Evolutionary conservation across 1,140 invertebrate genomes (phyloP).

Genomic region (Yoshiicerus persimilis): DNA sequence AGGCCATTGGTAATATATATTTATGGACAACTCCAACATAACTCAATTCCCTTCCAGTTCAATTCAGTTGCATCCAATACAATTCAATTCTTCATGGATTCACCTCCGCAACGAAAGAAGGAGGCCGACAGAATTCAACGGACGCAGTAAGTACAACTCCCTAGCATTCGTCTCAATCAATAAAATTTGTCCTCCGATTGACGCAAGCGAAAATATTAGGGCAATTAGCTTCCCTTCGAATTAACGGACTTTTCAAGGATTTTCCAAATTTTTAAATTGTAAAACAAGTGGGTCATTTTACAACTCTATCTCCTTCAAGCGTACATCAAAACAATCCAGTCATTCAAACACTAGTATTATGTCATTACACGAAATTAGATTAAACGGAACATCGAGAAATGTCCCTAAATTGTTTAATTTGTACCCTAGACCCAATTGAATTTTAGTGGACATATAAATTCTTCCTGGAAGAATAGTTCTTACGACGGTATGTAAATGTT

Average conservation of each 20-base stretch:
- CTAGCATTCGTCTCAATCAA: slow-evolving; percentile 18
- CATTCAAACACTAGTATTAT: not conserved
- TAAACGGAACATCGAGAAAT: too few relatives aligned
- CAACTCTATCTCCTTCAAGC: not conserved
- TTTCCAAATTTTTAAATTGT: not conserved
- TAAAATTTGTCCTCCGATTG: not conserved
- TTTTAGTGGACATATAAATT: not conserved
- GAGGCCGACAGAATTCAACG: not conserved
- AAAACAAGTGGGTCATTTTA: not conserved
- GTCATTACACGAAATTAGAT: not conserved
- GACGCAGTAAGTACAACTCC: not conserved
- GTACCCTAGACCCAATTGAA: not conserved
- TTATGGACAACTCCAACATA: not conserved
- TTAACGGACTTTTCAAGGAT: not conserved
- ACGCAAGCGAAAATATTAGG: slow-evolving; percentile 7
- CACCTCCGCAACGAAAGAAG: slow-evolving; percentile 3
- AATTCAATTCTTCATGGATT: slow-evolving; percentile 18
- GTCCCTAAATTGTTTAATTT: not conserved
- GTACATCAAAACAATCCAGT: not conserved
- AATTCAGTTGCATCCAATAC: slow-evolving; percentile 16
- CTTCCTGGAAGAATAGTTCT: too few relatives aligned
- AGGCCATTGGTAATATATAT: not conserved
- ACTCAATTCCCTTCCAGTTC: slow-evolving; percentile 7
- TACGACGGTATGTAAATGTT: not conserved
- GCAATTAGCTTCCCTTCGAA: not conserved